Evolutionary conservation across 2,797 vertebrate genomes (phyloP), one percentile per base, ranked within the genome.

Genomic region (Lophius americanus): DNA sequence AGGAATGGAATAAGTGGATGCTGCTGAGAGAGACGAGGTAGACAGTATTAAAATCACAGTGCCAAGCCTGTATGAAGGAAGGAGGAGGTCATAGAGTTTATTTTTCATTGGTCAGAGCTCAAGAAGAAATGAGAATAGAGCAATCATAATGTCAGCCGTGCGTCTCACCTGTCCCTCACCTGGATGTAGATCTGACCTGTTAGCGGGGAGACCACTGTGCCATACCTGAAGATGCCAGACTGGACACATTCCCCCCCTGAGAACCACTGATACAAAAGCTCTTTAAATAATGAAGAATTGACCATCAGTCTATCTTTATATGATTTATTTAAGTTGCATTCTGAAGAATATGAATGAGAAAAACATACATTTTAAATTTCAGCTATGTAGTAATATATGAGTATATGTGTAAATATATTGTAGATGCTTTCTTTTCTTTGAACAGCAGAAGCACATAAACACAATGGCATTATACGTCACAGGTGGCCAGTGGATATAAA

Each of bases 281-380:
- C 70, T 83, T 81, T 85, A 57, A 87, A 68, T 69, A 58, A 79
- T 81, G 67, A 88, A 85, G 74, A 84, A 83, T 81, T 73, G 81
- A 73, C 51, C 64, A 85, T 85, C 42, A 68, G 76, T 86, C 73
- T 70, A 39, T 84, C 71, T 86, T 23, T 23, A 72, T 87, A 77
- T 85, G 83, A 78, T 88, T 86, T 85, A 91, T 85, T 91, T 88
- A 87, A 85, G 58, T 64, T 51, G 75, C 87, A 82, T 83, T 88
- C 78, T 82, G 70, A 83, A 73, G 70, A 81, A 86, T 65, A 82
- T 69, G 33, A 46, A 66, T 48, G 81, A 78, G 54, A 83, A 74
- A 78, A 52, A 36, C 68, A 32, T 73, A 61, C 56, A 70, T 85
- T 88, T 23, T 71, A 75, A 85, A 73, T 83, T 47, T 55, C 61